A percentile compares a stretch with the other conserved stretches of the same genome.
Evolutionary conservation across 2,888 invertebrate genomes (phyloP).

Genomic region (Cryptocephalus primarius): DNA sequence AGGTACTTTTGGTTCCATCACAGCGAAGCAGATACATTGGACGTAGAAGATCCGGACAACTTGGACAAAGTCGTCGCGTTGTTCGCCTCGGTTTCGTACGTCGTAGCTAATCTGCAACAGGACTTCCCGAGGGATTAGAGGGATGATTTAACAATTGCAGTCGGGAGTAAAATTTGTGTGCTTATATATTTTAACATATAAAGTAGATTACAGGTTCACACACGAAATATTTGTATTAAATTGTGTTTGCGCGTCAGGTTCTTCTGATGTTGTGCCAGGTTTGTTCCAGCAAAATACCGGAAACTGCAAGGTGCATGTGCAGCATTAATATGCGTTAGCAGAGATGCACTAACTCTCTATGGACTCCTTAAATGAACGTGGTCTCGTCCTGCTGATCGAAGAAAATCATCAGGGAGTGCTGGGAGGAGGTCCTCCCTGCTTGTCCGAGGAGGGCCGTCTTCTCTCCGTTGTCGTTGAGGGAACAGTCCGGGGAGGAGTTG

Average conservation of each 20-base stretch:
- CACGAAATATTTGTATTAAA: neutral
- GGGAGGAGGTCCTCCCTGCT: constrained; percentile 52
- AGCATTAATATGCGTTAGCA: no score
- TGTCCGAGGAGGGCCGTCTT: constrained; percentile 50
- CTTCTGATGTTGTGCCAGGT: no score
- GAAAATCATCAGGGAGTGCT: constrained; percentile 64
- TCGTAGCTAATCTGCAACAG: constrained; percentile 64
- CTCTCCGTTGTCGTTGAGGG: constrained; percentile 35
- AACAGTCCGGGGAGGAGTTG: constrained; percentile 29
- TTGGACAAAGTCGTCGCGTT: constrained; percentile 66
- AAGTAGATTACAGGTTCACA: neutral
- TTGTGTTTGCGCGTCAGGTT: no score
- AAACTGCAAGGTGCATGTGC: no score
- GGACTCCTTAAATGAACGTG: constrained; percentile 56
- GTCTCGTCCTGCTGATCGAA: constrained; percentile 79
- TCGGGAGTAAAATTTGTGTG: neutral
- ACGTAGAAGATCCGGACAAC: constrained; percentile 54
- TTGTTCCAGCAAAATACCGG: no score
- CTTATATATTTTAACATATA: neutral
- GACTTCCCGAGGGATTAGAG: constrained; percentile 47
- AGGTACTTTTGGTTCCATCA: constrained; percentile 73
- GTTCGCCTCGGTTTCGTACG: constrained; percentile 66
- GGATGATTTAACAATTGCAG: neutral
- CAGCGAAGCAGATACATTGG: constrained; percentile 67
- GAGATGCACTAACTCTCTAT: no score